These are phyloP conservation scores for Calliopum simillimum DNA, from an alignment of 2,888 invertebrate genomes.

Conservation along the genomic window DNA sequence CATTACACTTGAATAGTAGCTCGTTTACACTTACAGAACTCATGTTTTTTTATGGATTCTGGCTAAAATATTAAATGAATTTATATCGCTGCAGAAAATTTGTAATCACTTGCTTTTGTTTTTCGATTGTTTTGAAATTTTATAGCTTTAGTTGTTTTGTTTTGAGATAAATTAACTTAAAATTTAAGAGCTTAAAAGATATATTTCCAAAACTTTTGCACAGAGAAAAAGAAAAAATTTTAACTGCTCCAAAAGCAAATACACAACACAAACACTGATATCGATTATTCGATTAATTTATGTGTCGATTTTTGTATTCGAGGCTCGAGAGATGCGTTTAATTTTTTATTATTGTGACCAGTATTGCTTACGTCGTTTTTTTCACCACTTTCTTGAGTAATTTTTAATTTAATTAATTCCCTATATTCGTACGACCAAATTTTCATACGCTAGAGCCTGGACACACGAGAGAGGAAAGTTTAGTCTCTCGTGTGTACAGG, in stretches of 20 bases:
- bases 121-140: conserved; percentile 8
- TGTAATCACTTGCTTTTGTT: neutral
- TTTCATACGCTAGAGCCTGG: too few species aligned
- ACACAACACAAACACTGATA: conserved; percentile 24
- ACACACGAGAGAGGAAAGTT: too few species aligned
- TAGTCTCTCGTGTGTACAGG: too few species aligned
- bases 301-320: conserved; percentile 19
- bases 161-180: conserved; percentile 8
- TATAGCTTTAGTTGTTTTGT: neutral
- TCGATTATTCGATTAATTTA: conserved; percentile 12
- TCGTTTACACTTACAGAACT: conserved; percentile 27
- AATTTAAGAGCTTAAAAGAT: conserved; percentile 25
- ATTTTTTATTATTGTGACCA: too few species aligned
- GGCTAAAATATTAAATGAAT: neutral
- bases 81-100: neutral
- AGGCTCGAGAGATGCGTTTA: conserved; percentile 9
- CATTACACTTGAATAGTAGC: neutral
- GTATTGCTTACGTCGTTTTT: too few species aligned
- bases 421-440: too few species aligned
- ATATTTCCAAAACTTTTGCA: conserved; percentile 19
- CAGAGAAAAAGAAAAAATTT: conserved; percentile 20
- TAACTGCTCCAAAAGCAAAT: conserved; percentile 22
- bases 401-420: too few species aligned
- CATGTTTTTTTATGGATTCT: conserved; percentile 10
- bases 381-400: too few species aligned